A percentile compares a stretch with the other conserved stretches of the same genome.
Conservation (phyloP, 1,140 invertebrate genomes). For the Elymnias hypermnestra region DNA sequence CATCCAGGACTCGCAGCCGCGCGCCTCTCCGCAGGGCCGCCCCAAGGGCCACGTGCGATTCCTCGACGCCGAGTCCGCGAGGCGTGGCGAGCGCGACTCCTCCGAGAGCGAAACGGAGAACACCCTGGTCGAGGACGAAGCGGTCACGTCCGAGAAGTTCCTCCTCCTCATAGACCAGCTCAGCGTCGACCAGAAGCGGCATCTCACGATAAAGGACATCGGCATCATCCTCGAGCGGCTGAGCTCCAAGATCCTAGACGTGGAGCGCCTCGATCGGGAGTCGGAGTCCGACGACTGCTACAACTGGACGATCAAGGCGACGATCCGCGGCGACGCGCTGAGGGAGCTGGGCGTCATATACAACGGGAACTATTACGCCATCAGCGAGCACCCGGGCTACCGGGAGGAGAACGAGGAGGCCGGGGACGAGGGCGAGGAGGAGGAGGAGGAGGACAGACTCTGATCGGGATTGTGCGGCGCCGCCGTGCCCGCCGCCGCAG, state of each 20-base stretch:
- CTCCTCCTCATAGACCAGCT: constrained; percentile 94
- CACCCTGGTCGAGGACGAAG: constrained; percentile 92
- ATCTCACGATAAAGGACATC: constrained; percentile 95
- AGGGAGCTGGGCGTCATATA: constrained; percentile 95
- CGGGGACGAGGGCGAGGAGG: constrained; percentile 86
- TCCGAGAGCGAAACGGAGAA: constrained; percentile 95
- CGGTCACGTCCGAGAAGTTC: constrained; percentile 92
- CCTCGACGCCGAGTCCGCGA: constrained; percentile 81
- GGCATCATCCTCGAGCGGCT: constrained; percentile 94
- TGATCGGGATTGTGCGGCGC: constrained; percentile 77
- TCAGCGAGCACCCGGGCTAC: constrained; percentile 94
- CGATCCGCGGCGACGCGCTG: constrained; percentile 92
- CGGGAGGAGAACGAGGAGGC: constrained; percentile 90
- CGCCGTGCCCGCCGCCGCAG: constrained; percentile 69
- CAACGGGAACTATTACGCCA: constrained; percentile 96
- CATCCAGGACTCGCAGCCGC: constrained; percentile 87
- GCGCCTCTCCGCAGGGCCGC: constrained; percentile 79
- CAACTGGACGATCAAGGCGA: constrained; percentile 96
- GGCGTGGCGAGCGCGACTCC: constrained; percentile 84
- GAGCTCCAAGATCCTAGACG: constrained; percentile 94
- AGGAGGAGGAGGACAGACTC: constrained; percentile 87
- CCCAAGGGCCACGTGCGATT: constrained; percentile 84
- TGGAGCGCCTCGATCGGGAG: constrained; percentile 92
- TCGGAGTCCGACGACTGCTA: constrained; percentile 94
- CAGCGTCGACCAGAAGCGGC: constrained; percentile 92